Percentiles rank a stretch among this genome's conserved stretches.
phyloP scores from a whole-genome alignment of 2,113 vertebrate genomes.

The Neoarius graeffei region DNA sequence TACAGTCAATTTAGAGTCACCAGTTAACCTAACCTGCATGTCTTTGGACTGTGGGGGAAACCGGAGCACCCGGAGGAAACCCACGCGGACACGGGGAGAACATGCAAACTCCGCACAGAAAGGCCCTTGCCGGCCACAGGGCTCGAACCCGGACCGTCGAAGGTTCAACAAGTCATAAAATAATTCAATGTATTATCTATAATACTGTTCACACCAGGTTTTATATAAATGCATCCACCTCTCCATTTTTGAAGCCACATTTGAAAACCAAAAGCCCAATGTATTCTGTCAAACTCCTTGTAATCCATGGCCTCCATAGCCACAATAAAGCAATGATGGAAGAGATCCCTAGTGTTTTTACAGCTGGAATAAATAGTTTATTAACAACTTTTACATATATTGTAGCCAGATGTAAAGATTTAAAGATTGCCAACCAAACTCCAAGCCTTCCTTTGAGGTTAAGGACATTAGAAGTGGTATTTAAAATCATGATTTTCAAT shows the following conservation, averaged over 20 bases:
- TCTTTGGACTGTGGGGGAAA: too few relatives aligned
- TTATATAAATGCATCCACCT: neutral
- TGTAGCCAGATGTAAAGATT: neutral
- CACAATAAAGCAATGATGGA: neutral
- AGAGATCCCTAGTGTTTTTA: neutral
- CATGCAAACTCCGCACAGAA: too few relatives aligned
- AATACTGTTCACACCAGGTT: neutral
- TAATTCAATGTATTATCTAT: neutral
- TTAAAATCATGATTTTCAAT: too few relatives aligned
- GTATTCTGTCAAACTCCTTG: neutral
- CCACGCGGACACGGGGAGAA: too few relatives aligned
- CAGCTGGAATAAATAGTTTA: neutral
- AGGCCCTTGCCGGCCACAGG: too few relatives aligned
- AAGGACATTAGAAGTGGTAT: too few relatives aligned
- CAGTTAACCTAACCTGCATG: too few relatives aligned
- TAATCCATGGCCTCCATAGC: neutral
- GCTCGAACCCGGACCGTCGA: too few relatives aligned
- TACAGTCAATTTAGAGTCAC: too few relatives aligned
- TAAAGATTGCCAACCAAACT: too few relatives aligned
- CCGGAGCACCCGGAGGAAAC: too few relatives aligned
- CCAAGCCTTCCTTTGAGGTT: too few relatives aligned
- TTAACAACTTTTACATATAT: neutral
- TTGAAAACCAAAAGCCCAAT: neutral
- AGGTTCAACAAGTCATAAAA: neutral
- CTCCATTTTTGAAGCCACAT: neutral